Percentiles rank a stretch among this genome's conserved stretches.
Evolutionary conservation across 2,888 invertebrate species (phyloP).

Genomic region (Celastrina argiolus): DNA sequence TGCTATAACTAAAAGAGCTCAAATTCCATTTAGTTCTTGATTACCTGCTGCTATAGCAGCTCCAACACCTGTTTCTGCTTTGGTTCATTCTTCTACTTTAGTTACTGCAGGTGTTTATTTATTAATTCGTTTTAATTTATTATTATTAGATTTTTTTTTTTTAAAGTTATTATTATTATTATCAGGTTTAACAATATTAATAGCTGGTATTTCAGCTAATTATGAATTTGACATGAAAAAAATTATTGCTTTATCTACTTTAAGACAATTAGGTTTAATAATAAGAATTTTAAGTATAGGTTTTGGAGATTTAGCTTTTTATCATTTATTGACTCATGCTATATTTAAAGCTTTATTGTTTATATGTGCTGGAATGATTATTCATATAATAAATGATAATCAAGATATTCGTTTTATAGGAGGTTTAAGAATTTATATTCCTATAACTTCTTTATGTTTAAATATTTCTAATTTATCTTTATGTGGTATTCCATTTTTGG

Average conservation of each 20-base stretch:
- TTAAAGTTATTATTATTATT: slow-evolving; percentile 74
- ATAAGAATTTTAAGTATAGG: slow-evolving; percentile 80
- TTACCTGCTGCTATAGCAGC: slow-evolving; percentile 86
- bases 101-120: slow-evolving; percentile 87
- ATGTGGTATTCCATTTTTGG: slow-evolving; percentile 81
- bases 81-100: slow-evolving; percentile 84
- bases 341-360: slow-evolving; percentile 87
- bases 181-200: slow-evolving; percentile 79
- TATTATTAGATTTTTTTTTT: slow-evolving; percentile 61
- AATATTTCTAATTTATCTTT: slow-evolving; percentile 79
- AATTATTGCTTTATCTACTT: slow-evolving; percentile 87
- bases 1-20: slow-evolving; percentile 86
- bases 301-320: slow-evolving; percentile 78
- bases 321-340: slow-evolving; percentile 85
- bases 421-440: slow-evolving; percentile 62
- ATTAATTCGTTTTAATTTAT: slow-evolving; percentile 82
- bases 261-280: slow-evolving; percentile 86
- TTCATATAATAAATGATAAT: slow-evolving; percentile 79
- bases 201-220: slow-evolving; percentile 78
- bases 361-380: slow-evolving; percentile 83
- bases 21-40: slow-evolving; percentile 88
- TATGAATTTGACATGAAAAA: slow-evolving; percentile 85
- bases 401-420: slow-evolving; percentile 84
- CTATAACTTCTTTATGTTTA: slow-evolving; percentile 74
- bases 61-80: slow-evolving; percentile 77